Evolutionary conservation across 2,797 vertebrate genomes (phyloP).

Genomic region (Crocodylus rhombifer): DNA sequence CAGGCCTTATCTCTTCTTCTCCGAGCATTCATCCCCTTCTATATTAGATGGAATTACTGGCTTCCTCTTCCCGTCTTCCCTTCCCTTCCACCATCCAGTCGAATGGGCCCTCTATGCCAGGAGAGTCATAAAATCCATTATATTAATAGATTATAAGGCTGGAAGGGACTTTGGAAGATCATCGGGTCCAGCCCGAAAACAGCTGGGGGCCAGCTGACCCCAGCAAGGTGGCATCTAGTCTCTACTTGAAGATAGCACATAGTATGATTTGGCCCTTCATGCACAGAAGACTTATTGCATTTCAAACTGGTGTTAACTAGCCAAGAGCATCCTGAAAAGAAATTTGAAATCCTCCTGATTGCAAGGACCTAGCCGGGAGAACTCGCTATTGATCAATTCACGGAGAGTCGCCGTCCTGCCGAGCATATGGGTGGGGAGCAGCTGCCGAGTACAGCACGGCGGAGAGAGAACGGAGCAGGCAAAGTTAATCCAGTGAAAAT

Average conservation of each 20-base stretch:
- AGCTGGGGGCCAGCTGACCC: too few species aligned
- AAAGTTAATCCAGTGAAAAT: neutral
- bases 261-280: neutral
- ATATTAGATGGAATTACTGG: neutral
- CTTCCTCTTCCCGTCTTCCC: neutral
- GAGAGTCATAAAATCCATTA: neutral
- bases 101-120: neutral
- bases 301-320: neutral
- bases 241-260: too few species aligned
- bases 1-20: neutral
- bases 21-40: neutral
- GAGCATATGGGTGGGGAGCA: neutral
- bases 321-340: neutral
- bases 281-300: neutral
- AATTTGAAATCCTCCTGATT: neutral
- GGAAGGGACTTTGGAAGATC: too few species aligned
- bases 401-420: rapidly evolving
- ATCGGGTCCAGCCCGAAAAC: too few species aligned
- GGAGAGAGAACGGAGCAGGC: neutral
- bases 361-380: rapidly evolving
- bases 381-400: rapidly evolving
- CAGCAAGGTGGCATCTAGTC: too few species aligned
- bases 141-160: neutral
- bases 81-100: neutral
- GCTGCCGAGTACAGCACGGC: rapidly evolving